phyloP scores from a whole-genome alignment of 2,797 vertebrate species.

The Dendrocincla tyrannina region DNA sequence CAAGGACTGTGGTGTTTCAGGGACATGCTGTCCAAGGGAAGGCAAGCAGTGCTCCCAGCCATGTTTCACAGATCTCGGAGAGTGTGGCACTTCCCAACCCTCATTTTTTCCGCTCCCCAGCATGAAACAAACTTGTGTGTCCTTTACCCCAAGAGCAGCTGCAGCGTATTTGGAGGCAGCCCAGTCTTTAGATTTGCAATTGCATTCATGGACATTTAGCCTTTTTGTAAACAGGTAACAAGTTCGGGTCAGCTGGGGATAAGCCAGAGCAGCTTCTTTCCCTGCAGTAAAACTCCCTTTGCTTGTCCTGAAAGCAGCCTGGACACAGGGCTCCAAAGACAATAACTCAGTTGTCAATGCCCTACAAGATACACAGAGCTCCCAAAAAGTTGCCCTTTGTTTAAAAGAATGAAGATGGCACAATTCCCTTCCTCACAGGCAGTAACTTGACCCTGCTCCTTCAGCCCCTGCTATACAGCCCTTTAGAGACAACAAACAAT shows the following conservation, averaged over 20 bases:
- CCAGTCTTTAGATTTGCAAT: background rate
- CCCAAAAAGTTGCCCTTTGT: background rate
- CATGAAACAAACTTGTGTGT: background rate
- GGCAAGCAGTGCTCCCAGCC: fast-evolving
- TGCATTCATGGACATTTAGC: background rate
- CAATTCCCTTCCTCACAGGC: background rate
- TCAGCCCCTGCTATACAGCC: background rate
- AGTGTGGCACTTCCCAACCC: background rate
- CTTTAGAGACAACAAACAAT: background rate
- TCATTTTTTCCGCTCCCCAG: background rate
- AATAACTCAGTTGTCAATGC: background rate
- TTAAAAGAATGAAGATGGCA: background rate
- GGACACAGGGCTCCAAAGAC: background rate
- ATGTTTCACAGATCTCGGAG: fast-evolving
- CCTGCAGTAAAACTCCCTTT: background rate
- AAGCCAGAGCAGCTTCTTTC: background rate
- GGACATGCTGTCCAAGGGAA: background rate
- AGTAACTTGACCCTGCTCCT: background rate
- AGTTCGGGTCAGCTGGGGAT: background rate
- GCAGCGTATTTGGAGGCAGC: background rate
- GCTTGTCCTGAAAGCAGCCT: background rate
- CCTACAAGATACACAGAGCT: background rate
- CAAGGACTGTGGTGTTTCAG: background rate
- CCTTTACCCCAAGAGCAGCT: background rate
- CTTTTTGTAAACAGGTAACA: background rate